phyloP scores from a whole-genome alignment of 2,888 invertebrate species.

The Protonemura montana region DNA sequence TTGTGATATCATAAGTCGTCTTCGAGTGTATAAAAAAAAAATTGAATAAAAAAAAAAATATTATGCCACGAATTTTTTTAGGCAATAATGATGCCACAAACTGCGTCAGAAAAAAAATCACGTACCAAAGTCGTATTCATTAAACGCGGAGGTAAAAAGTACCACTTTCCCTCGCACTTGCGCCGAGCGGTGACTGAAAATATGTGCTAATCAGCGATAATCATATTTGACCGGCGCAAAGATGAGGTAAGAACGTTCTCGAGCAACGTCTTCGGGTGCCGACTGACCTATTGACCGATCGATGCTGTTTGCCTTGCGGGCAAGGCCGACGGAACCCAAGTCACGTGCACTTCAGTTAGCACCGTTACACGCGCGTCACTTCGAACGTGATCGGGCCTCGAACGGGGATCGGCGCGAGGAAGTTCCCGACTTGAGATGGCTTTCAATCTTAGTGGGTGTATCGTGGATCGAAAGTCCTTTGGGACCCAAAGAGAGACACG shows the following conservation, averaged over 20 bases:
- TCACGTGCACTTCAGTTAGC: neutral
- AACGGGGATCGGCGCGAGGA: neutral
- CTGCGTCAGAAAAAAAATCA: neutral
- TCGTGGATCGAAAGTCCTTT: too few species aligned
- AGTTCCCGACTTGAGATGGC: too few species aligned
- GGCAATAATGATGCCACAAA: slow-evolving; percentile 18
- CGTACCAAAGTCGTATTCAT: neutral
- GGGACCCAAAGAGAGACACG: too few species aligned
- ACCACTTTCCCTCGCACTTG: neutral
- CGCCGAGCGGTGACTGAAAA: neutral
- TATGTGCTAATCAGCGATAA: neutral
- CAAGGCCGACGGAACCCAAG: slow-evolving; percentile 23
- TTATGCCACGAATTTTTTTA: neutral
- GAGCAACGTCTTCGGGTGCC: neutral
- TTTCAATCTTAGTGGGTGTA: too few species aligned
- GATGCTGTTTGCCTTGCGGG: slow-evolving; percentile 20
- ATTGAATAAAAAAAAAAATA: neutral
- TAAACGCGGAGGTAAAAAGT: neutral
- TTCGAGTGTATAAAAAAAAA: neutral
- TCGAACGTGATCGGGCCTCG: neutral
- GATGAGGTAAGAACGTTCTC: neutral
- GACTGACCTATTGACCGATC: slow-evolving; percentile 33
- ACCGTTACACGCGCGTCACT: neutral
- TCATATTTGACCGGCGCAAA: slow-evolving; percentile 9
- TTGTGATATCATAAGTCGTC: neutral